Base-by-base conservation (phyloP, 2,888 invertebrate genomes). In the Idaea biselata region DNA sequence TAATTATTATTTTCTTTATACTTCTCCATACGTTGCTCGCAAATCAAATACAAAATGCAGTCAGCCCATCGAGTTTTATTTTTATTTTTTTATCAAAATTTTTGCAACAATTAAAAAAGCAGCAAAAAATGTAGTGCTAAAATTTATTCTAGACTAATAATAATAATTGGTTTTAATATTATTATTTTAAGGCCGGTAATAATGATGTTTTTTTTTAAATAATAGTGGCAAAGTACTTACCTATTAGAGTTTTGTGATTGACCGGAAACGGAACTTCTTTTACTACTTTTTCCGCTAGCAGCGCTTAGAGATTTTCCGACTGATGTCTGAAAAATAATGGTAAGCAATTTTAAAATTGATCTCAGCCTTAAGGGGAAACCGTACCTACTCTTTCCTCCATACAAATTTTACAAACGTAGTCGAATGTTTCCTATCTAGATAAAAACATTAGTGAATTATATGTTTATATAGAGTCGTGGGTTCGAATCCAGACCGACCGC, bases 221-320 rank as follows among this genome's bases (percentile, higher is more conserved):
- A 67, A 44, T 66, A 62, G 65, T 66, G 58, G 58, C 63, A 44
- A 58, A 61, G 76, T 71, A 82, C 90, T 86, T 81, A 92, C 92
- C 91, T 87, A 83, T 86, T 89, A 6, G 88, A 80, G 72, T 80
- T 90, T 75, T 91, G 91, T 58, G 92, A 92, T 72, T 89, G 90
- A 66, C 91, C 84, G 56, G 92, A 92, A 1, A 92, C 89, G 1
- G 92, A 92, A 70, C 91, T 92, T 1, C 92, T 79, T 69, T 92
- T 92, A 76, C 91, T 91, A 70, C 87, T 87, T 69, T 92, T 92
- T 4, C 91, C 89, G 73, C 91, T 89, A 55, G 78, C 86, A 0
- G 92, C 89, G 63, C 89, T 92, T 17, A 92, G 74, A 0, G 92
- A 91, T 76, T 92, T 92, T 31, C 87, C 89, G 6, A 92, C 91